Percentiles rank a stretch among this genome's conserved stretches.
Conservation (phyloP, 2,888 invertebrate genomes). For the Agriotes lineatus region DNA sequence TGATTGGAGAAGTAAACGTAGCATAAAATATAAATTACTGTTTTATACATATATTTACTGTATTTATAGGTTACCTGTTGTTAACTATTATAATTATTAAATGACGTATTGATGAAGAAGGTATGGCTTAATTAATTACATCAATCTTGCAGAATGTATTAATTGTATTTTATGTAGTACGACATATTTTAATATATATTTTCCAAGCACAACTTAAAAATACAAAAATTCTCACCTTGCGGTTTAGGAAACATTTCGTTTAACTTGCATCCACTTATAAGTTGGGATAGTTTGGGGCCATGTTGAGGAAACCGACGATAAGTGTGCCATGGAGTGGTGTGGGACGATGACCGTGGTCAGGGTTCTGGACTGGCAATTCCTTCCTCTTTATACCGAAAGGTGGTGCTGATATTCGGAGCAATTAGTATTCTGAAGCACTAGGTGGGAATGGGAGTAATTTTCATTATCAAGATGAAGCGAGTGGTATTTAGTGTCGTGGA, state of each 20-base stretch:
- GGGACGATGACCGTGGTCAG: constrained; percentile 60
- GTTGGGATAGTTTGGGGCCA: constrained; percentile 81
- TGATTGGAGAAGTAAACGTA: too few species aligned
- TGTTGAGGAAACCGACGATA: constrained; percentile 66
- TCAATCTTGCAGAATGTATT: too few species aligned
- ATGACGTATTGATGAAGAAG: too few species aligned
- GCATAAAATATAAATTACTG: too few species aligned
- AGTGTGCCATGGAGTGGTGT: constrained; percentile 61
- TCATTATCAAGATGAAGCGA: constrained; percentile 56
- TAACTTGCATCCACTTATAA: constrained; percentile 99
- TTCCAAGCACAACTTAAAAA: too few species aligned
- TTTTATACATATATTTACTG: too few species aligned
- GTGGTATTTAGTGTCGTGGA: constrained; percentile 71
- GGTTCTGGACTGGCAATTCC: constrained; percentile 49
- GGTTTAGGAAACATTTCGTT: constrained; percentile 96
- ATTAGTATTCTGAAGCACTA: constrained; percentile 60
- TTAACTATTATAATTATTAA: too few species aligned
- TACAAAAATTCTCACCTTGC: constrained; percentile 87
- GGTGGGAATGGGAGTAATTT: constrained; percentile 64
- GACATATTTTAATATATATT: too few species aligned
- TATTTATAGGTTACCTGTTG: too few species aligned
- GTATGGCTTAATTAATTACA: too few species aligned
- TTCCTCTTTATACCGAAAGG: constrained; percentile 76
- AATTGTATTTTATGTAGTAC: too few species aligned
- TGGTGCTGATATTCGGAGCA: constrained; percentile 73